These are phyloP conservation scores for Ligdia adustata DNA, from an alignment of 2,888 invertebrate species.

Conservation along the genomic window DNA sequence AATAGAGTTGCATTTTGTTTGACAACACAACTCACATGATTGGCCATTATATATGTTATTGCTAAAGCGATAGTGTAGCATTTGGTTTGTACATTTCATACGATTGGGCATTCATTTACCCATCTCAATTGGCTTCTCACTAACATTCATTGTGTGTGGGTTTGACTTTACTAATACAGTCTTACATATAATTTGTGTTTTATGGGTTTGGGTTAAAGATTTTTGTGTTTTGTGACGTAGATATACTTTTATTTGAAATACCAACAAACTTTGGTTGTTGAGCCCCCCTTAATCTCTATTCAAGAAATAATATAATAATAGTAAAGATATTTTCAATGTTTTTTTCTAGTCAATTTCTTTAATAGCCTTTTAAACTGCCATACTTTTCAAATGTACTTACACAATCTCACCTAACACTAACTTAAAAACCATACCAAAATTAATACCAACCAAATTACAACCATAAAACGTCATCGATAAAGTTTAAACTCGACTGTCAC, in stretches of 20 bases:
- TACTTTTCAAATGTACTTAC: neutral
- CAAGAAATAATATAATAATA: too few relatives aligned
- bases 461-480: neutral
- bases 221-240: too few relatives aligned
- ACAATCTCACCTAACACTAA: constrained; percentile 3
- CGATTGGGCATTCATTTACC: constrained; percentile 27
- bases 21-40: constrained; percentile 14
- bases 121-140: constrained; percentile 14
- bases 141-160: constrained; percentile 13
- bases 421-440: neutral
- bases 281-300: too few relatives aligned
- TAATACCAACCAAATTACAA: constrained; percentile 10
- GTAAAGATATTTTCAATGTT: too few relatives aligned
- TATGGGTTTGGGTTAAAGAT: too few relatives aligned
- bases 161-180: too few relatives aligned
- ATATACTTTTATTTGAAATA: too few relatives aligned
- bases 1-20: constrained; percentile 33
- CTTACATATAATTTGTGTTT: neutral
- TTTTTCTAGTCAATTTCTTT: too few relatives aligned
- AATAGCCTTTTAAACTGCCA: too few relatives aligned
- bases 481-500: constrained; percentile 47
- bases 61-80: neutral
- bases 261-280: too few relatives aligned
- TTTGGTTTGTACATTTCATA: constrained; percentile 5
- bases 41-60: too few relatives aligned